These are phyloP conservation scores for Marmota flaviventris DNA, from an alignment of 2,113 vertebrate species.

Conservation along the genomic window DNA sequence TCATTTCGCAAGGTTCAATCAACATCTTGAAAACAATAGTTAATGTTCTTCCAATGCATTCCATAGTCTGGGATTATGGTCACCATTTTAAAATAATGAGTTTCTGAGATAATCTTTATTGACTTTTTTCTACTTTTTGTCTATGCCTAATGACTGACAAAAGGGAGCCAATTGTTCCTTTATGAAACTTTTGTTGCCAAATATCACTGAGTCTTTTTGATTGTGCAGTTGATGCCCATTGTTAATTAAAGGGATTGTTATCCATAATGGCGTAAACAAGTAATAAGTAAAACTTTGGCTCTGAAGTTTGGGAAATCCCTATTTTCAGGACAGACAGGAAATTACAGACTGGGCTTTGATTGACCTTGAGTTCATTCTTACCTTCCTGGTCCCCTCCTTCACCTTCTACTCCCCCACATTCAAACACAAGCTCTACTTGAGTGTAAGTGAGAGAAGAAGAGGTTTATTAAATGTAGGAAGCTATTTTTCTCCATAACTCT, in stretches of 20 bases:
- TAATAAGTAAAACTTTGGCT: slow-evolving; percentile 13
- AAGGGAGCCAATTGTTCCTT: slow-evolving; percentile 56
- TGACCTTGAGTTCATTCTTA: slow-evolving; percentile 55
- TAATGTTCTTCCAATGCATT: slow-evolving; percentile 43
- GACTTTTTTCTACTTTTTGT: slow-evolving; percentile 49
- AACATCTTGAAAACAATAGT: slow-evolving; percentile 29
- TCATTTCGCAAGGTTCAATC: background rate
- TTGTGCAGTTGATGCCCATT: slow-evolving; percentile 19
- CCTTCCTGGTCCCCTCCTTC: slow-evolving; percentile 5
- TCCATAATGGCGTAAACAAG: background rate
- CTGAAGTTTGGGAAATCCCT: slow-evolving; percentile 57
- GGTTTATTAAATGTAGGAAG: background rate
- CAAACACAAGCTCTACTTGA: background rate
- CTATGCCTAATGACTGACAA: slow-evolving; percentile 36
- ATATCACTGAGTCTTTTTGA: slow-evolving; percentile 4
- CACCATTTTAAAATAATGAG: background rate
- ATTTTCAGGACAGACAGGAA: slow-evolving; percentile 68
- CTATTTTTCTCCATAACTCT: background rate
- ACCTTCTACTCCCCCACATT: background rate
- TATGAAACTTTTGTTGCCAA: slow-evolving; percentile 56
- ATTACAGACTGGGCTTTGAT: slow-evolving; percentile 35
- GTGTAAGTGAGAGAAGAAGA: background rate
- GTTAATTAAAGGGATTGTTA: slow-evolving; percentile 53
- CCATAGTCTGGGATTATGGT: slow-evolving; percentile 16
- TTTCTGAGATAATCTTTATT: slow-evolving; percentile 62